Evolutionary conservation across 2,113 vertebrate species (phyloP).

Genomic region (Dolichallabes microphthalmus): DNA sequence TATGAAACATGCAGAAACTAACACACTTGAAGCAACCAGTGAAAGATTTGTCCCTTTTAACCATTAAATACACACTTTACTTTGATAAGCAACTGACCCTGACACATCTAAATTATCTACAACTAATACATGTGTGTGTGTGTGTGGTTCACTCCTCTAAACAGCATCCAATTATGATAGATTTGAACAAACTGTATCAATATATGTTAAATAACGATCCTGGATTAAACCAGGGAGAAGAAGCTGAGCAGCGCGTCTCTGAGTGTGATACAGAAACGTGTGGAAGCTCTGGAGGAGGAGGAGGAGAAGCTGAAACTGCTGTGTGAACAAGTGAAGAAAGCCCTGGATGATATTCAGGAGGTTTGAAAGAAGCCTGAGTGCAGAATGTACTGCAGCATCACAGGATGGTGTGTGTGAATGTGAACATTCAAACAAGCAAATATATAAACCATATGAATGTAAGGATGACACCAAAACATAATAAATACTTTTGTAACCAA

Average conservation of each 20-base stretch:
- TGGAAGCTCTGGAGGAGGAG: conserved; percentile 14
- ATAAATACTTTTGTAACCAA: neutral
- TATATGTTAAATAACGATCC: neutral
- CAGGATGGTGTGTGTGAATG: neutral
- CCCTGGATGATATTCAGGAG: neutral
- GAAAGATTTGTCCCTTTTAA: neutral
- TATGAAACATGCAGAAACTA: neutral
- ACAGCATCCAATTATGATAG: neutral
- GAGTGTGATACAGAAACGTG: conserved; percentile 15
- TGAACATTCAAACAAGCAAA: neutral
- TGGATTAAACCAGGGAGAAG: conserved; percentile 2
- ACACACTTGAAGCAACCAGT: neutral
- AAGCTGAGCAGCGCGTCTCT: conserved; percentile 1
- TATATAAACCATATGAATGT: neutral
- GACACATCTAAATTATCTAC: too few species aligned
- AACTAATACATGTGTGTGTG: too few species aligned
- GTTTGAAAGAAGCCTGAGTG: neutral
- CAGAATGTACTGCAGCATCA: too few species aligned
- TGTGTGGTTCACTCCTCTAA: neutral
- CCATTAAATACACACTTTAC: too few species aligned
- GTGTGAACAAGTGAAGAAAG: conserved; percentile 26
- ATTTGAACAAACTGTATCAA: neutral
- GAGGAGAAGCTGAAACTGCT: conserved; percentile 21
- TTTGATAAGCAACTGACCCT: too few species aligned
- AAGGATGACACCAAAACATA: neutral